Percentiles rank a stretch among this genome's conserved stretches.
These are phyloP conservation scores for Leptothorax acervorum DNA, from an alignment of 2,888 invertebrate genomes.

Conservation along the genomic window DNA sequence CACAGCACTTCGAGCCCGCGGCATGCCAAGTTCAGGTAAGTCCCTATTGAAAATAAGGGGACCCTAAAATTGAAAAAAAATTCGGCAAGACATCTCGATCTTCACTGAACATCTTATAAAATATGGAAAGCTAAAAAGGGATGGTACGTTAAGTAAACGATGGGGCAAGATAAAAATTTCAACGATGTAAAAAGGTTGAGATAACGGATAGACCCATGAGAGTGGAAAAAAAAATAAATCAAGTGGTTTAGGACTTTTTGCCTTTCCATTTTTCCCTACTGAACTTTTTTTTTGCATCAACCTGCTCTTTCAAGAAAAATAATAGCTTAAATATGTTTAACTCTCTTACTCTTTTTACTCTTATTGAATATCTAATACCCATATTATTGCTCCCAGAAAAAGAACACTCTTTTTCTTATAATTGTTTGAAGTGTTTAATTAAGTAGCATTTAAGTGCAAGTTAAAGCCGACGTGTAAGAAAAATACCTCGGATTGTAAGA, in stretches of 20 bases:
- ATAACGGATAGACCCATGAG: slow-evolving; percentile 29
- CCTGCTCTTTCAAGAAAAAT: not conserved
- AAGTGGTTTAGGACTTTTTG: not conserved
- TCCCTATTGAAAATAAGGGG: not conserved
- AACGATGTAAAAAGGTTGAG: not conserved
- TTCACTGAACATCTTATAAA: not conserved
- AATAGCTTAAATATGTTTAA: not conserved
- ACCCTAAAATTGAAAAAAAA: not conserved
- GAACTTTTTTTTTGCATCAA: not conserved
- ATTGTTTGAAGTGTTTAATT: not conserved
- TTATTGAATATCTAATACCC: not conserved
- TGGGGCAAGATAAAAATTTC: slow-evolving; percentile 18
- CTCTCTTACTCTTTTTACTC: not conserved
- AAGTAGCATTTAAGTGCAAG: not conserved
- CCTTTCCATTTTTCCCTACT: not conserved
- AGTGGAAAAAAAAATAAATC: slow-evolving; percentile 20
- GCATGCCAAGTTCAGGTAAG: slow-evolving; percentile 89
- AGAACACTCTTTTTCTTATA: not conserved
- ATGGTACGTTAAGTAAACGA: slow-evolving; percentile 6
- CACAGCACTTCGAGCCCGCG: slow-evolving; percentile 88
- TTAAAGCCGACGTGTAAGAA: not conserved
- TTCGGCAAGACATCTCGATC: no score
- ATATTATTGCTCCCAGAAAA: not conserved
- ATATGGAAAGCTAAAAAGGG: not conserved
- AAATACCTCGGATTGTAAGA: not conserved